Conservation (phyloP, 2,113 vertebrate genomes). For the Anas platyrhynchos region DNA sequence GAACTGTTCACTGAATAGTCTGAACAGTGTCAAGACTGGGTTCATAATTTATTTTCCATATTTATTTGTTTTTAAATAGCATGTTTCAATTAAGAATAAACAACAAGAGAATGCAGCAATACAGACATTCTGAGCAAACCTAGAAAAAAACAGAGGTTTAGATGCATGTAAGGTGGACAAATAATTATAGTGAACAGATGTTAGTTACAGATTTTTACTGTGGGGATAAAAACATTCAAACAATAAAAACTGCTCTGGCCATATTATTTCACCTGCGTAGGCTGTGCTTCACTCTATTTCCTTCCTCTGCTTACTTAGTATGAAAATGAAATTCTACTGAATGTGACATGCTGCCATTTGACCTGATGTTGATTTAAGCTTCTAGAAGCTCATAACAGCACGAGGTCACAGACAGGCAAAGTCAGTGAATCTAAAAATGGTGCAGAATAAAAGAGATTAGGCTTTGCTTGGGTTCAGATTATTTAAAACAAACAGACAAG, state of each 20-base stretch:
- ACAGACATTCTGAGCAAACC: not conserved
- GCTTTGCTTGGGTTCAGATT: constrained; percentile 42
- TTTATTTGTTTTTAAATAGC: not conserved
- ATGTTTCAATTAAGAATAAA: not conserved
- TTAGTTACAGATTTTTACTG: not conserved
- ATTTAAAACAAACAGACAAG: constrained; percentile 52
- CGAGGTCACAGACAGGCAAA: constrained; percentile 33
- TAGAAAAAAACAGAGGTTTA: not conserved
- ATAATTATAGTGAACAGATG: not conserved
- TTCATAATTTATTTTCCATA: not conserved
- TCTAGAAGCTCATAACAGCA: constrained; percentile 25
- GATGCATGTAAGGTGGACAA: not conserved
- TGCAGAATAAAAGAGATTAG: constrained; percentile 30
- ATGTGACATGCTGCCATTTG: constrained; percentile 30
- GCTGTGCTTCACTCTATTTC: not conserved
- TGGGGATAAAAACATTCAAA: not conserved
- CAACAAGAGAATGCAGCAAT: not conserved
- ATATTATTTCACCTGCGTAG: not conserved
- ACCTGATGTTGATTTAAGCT: constrained; percentile 46
- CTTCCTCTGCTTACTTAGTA: constrained; percentile 15
- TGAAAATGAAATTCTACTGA: constrained; percentile 24
- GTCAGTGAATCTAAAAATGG: constrained; percentile 41
- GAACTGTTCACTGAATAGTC: not conserved
- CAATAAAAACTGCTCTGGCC: not conserved
- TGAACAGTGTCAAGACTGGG: not conserved